phyloP scores from a whole-genome alignment of 2,113 vertebrate species.

The Bungarus multicinctus region DNA sequence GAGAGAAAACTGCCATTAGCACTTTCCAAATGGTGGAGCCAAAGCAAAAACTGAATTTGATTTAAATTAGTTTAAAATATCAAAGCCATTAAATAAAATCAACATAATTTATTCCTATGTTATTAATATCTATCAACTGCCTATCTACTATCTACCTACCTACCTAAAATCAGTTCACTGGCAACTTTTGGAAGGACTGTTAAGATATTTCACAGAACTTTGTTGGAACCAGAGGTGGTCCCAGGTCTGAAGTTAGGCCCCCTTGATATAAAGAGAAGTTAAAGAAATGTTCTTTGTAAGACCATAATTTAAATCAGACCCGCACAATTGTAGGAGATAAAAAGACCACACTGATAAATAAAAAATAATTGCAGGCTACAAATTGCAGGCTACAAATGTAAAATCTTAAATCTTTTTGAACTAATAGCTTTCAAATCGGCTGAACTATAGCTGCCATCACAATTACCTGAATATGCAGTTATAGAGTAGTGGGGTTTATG shows the following conservation, averaged over 20 bases:
- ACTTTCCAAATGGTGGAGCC: background rate
- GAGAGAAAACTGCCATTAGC: background rate
- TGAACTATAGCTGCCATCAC: background rate
- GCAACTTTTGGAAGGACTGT: background rate
- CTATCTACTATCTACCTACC: too few relatives aligned
- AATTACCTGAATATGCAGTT: background rate
- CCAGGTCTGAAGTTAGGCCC: background rate
- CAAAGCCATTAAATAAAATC: background rate
- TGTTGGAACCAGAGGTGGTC: background rate
- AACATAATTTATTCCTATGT: background rate
- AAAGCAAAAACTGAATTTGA: background rate
- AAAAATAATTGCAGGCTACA: background rate
- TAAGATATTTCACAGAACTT: background rate
- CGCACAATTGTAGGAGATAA: background rate
- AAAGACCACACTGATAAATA: background rate
- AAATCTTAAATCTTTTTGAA: background rate
- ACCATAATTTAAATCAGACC: conserved; percentile 2
- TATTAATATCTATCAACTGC: background rate
- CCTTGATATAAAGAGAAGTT: background rate
- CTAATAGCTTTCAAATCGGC: background rate
- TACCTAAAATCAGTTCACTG: too few relatives aligned
- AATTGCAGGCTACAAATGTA: background rate
- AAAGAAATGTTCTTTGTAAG: background rate
- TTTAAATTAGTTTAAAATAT: background rate
- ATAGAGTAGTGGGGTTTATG: background rate